Evolutionary conservation across 1,140 invertebrate species (phyloP).

Genomic region (Hyposmocoma kahamanoa): DNA sequence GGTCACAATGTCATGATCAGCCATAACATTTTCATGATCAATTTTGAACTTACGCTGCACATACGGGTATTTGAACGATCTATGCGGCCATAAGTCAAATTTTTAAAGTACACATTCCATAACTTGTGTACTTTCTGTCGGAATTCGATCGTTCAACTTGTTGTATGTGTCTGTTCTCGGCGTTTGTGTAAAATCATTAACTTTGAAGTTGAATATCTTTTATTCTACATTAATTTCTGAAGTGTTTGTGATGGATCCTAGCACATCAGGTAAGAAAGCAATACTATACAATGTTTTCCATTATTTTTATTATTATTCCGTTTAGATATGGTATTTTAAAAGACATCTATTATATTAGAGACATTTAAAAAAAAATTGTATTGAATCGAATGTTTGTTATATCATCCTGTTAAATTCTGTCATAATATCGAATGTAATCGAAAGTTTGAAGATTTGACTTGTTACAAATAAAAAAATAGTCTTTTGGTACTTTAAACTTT

Average conservation of each 20-base stretch:
- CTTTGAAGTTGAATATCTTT: not conserved
- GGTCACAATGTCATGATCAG: no score
- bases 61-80: no score
- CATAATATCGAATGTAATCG: not conserved
- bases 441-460: not conserved
- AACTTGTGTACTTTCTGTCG: not conserved
- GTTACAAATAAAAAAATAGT: not conserved
- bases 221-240: not conserved
- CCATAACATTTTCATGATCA: no score
- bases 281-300: not conserved
- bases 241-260: conserved; percentile 2
- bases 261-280: not conserved
- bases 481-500: not conserved
- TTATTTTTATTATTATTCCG: not conserved
- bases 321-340: not conserved
- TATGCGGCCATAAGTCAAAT: conserved; percentile 4
- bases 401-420: not conserved
- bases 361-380: not conserved
- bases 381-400: not conserved
- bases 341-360: not conserved
- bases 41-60: no score
- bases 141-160: not conserved
- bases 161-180: not conserved
- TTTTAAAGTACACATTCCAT: not conserved
- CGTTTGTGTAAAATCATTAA: not conserved